phyloP scores from a whole-genome alignment of 2,888 invertebrate species.

The Pristionchus entomophagus region DNA sequence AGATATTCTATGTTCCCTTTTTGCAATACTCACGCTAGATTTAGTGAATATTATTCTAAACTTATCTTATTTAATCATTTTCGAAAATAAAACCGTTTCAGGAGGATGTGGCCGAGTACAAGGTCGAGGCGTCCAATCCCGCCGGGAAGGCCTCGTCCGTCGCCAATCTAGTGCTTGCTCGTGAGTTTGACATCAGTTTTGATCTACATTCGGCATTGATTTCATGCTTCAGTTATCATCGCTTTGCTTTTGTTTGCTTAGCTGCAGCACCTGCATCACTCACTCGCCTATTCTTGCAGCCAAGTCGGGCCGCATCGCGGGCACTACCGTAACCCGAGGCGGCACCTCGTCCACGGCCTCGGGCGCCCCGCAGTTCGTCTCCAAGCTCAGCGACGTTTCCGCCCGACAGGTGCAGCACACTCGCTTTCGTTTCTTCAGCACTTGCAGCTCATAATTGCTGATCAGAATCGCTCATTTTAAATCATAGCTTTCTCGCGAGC shows the following conservation, averaged over 20 bases:
- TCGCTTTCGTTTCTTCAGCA: background rate
- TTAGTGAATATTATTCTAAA: too few relatives aligned
- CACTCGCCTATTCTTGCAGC: slow-evolving; percentile 54
- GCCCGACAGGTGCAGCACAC: slow-evolving; percentile 64
- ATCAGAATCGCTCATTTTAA: background rate
- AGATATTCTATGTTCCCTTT: too few relatives aligned
- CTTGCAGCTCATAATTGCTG: background rate
- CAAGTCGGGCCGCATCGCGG: slow-evolving; percentile 63
- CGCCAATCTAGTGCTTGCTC: slow-evolving; percentile 74
- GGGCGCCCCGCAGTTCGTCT: slow-evolving; percentile 71
- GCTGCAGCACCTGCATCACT: background rate
- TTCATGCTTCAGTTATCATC: background rate
- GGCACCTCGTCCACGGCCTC: slow-evolving; percentile 53
- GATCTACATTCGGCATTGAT: background rate
- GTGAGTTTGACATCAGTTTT: slow-evolving; percentile 52
- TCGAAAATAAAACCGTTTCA: slow-evolving; percentile 84
- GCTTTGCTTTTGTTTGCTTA: background rate
- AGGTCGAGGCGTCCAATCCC: slow-evolving; percentile 82
- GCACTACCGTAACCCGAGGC: slow-evolving; percentile 62
- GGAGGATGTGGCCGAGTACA: slow-evolving; percentile 96
- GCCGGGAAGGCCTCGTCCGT: slow-evolving; percentile 78
- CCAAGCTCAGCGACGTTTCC: slow-evolving; percentile 69
- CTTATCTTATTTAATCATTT: too few relatives aligned
- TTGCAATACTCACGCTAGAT: too few relatives aligned
- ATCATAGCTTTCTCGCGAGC: background rate